phyloP scores from a whole-genome alignment of 1,140 invertebrate species.

The Pseudomyrmex dendroicus region DNA sequence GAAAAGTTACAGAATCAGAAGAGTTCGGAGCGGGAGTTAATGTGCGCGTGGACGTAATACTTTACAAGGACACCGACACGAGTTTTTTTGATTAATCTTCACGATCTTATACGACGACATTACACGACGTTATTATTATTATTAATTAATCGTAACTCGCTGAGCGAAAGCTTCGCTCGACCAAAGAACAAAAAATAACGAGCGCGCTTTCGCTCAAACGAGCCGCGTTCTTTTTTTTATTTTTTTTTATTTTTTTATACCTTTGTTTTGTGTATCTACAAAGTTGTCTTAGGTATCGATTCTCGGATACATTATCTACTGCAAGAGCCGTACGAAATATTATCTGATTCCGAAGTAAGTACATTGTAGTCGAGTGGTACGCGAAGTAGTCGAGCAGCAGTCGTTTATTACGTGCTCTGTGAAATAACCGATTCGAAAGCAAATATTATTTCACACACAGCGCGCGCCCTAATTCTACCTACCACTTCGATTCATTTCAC shows the following conservation, averaged over 20 bases:
- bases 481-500: slow-evolving; percentile 19
- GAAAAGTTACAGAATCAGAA: no score
- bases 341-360: slow-evolving; percentile 14
- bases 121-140: neutral
- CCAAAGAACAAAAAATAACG: slow-evolving; percentile 13
- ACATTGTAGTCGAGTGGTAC: neutral
- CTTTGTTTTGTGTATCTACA: no score
- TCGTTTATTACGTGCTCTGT: no score
- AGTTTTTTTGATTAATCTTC: slow-evolving; percentile 24
- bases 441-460: slow-evolving; percentile 31
- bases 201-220: slow-evolving; percentile 6
- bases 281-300: slow-evolving; percentile 26
- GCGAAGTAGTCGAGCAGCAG: no score
- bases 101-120: slow-evolving; percentile 21
- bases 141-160: slow-evolving; percentile 13
- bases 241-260: neutral
- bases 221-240: slow-evolving; percentile 26
- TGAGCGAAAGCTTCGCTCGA: neutral
- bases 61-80: slow-evolving; percentile 21
- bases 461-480: no score
- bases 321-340: slow-evolving; percentile 1
- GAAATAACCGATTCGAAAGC: neutral
- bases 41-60: slow-evolving; percentile 1
- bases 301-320: slow-evolving; percentile 38
- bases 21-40: no score